Base-by-base conservation (phyloP, 2,797 vertebrate genomes). In the Lacerta viridis region DNA sequence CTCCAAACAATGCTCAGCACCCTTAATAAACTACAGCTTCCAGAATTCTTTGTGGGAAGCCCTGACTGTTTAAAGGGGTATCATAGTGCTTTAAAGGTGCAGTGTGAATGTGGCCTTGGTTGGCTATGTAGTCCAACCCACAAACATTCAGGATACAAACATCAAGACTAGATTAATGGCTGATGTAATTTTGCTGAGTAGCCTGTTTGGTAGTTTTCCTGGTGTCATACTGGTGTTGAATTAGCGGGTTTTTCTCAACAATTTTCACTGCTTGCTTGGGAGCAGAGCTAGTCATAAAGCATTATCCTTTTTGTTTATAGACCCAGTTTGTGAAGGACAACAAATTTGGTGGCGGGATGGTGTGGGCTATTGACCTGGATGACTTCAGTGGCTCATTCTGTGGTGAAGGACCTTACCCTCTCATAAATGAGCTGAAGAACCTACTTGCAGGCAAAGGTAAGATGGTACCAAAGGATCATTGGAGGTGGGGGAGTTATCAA, bases 351-450 rank as follows among this genome's bases (percentile, higher is more conserved):
- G 91, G 93, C 8, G 91, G 88, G 50, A 92, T 93, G 90, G 90
- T 94, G 5, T 94, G 93, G 90, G 81, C 90, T 36, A 83, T 94
- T 72, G 91, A 92, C 75, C 87, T 93, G 59, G 90, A 94, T 87
- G 92, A 93, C 78, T 94, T 94, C 64, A n/a, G n/a, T 9, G 90
- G 90, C 76, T 87, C 76, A 8, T 92, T 93, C 72, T 94, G 89
- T 79, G 83, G 61, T 55, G 78, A 93, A 29, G 91, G 89, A 25
- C 81, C 85, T 50, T 92, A 90, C 76, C 93, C 91, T 69, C 80
- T 93, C 15, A 87, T 92, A 66, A 90, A 18, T 39, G 84, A 87
- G 78, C 43, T 94, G 68, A 93, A 89, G 61, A 87, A 82, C 29
- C 29, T 92, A 18, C 76, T 94, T 76, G 84, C 77, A 55, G 77